A percentile compares a stretch with the other conserved stretches of the same genome.
These are phyloP conservation scores for Xiphophorus hellerii DNA, from an alignment of 2,113 vertebrate genomes.

Conservation along the genomic window DNA sequence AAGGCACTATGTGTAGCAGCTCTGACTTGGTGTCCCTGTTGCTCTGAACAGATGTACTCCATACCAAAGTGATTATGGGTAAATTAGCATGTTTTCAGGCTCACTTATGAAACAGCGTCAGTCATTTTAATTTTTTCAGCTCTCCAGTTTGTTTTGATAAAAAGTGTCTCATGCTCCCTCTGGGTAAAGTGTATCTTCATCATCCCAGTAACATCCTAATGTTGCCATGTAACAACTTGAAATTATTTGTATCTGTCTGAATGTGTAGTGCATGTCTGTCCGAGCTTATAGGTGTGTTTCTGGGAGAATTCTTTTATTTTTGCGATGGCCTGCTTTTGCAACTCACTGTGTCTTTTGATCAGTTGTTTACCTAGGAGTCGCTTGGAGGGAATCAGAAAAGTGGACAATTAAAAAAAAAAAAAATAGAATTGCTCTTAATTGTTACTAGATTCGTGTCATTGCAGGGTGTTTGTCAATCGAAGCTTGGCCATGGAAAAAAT, in stretches of 20 bases:
- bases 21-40: neutral
- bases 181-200: neutral
- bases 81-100: neutral
- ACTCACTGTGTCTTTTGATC: neutral
- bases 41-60: no score
- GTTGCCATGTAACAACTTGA: neutral
- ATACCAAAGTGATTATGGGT: no score
- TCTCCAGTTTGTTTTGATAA: neutral
- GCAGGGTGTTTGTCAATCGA: constrained; percentile 97
- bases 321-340: neutral
- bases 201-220: neutral
- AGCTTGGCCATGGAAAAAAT: constrained; percentile 99
- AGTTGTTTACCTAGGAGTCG: neutral
- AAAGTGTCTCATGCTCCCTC: neutral
- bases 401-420: no score
- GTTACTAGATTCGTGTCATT: constrained; percentile 32
- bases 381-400: neutral
- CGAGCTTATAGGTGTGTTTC: neutral
- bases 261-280: neutral
- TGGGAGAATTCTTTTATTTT: neutral
- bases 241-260: neutral
- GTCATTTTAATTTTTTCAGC: no score
- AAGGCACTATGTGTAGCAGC: no score
- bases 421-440: neutral
- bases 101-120: neutral